Conservation (phyloP, 2,888 invertebrate genomes). For the Athrips mouffetella region DNA sequence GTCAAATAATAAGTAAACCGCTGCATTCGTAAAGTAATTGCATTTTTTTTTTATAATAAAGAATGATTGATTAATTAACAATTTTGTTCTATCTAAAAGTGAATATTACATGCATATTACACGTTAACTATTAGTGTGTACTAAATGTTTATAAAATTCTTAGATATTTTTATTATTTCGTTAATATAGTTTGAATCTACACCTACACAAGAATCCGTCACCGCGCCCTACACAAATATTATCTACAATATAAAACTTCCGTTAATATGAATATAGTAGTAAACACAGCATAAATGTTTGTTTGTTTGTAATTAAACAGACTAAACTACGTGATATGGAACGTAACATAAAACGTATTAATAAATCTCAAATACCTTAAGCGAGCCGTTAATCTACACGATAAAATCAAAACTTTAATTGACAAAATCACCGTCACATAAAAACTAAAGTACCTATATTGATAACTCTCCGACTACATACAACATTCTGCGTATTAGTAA, state of each 20-base stretch:
- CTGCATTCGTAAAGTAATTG: constrained; percentile 47
- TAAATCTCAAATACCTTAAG: constrained; percentile 51
- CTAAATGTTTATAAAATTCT: constrained; percentile 65
- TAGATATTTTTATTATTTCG: constrained; percentile 48
- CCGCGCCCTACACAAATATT: constrained; percentile 57
- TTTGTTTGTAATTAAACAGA: constrained; percentile 29
- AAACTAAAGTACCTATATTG: constrained; percentile 36
- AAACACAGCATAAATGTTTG: constrained; percentile 61
- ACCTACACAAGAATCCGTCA: constrained; percentile 62
- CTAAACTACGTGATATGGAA: constrained; percentile 60
- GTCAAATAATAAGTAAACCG: too few relatives aligned
- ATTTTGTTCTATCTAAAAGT: constrained; percentile 63
- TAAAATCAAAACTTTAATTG: constrained; percentile 57
- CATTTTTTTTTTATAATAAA: constrained; percentile 30
- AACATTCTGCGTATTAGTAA: too few relatives aligned
- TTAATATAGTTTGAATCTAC: constrained; percentile 55
- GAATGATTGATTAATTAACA: constrained; percentile 39
- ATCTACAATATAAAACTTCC: constrained; percentile 55
- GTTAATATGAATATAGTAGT: constrained; percentile 50
- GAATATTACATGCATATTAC: constrained; percentile 60
- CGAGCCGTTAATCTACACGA: constrained; percentile 34
- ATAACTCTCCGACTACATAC: constrained; percentile 9
- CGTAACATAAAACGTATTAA: constrained; percentile 41
- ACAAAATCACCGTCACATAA: constrained; percentile 59
- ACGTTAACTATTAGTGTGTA: constrained; percentile 57